Conservation (phyloP, 2,888 invertebrate species). For the Lordiphosa fenestrarum region DNA sequence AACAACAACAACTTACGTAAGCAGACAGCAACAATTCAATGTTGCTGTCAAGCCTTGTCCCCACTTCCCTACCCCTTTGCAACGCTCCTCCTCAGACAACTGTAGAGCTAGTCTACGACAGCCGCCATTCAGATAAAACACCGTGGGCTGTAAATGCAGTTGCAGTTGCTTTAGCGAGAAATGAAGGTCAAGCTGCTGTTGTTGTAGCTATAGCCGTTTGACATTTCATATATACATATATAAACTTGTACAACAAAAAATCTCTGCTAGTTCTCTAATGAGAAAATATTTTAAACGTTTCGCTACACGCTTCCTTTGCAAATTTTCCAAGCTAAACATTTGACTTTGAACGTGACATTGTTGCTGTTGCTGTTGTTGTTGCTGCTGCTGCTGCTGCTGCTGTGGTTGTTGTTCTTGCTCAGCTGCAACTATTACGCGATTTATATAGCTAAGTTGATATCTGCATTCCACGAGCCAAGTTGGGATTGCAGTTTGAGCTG, state of each 20-base stretch:
- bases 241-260: conserved; percentile 20
- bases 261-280: conserved; percentile 59
- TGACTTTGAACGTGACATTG: conserved; percentile 74
- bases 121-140: conserved; percentile 64
- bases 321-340: conserved; percentile 55
- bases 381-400: neutral
- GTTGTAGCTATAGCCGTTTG: conserved; percentile 51
- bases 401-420: conserved; percentile 28
- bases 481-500: conserved; percentile 23
- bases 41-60: conserved; percentile 53
- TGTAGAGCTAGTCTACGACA: conserved; percentile 33
- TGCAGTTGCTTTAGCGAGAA: conserved; percentile 59
- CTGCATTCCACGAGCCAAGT: conserved; percentile 35
- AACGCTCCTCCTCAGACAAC: conserved; percentile 13
- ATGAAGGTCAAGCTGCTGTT: conserved; percentile 62
- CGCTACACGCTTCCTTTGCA: conserved; percentile 70
- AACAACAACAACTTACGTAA: conserved; percentile 34
- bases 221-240: conserved; percentile 54
- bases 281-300: conserved; percentile 71
- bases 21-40: conserved; percentile 55
- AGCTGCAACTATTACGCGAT: conserved; percentile 64
- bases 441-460: conserved; percentile 44
- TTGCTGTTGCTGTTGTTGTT: conserved; percentile 54
- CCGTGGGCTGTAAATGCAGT: conserved; percentile 46
- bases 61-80: conserved; percentile 11